These are phyloP conservation scores for Calidris pugnax DNA, from an alignment of 2,113 vertebrate species.

Conservation along the genomic window DNA sequence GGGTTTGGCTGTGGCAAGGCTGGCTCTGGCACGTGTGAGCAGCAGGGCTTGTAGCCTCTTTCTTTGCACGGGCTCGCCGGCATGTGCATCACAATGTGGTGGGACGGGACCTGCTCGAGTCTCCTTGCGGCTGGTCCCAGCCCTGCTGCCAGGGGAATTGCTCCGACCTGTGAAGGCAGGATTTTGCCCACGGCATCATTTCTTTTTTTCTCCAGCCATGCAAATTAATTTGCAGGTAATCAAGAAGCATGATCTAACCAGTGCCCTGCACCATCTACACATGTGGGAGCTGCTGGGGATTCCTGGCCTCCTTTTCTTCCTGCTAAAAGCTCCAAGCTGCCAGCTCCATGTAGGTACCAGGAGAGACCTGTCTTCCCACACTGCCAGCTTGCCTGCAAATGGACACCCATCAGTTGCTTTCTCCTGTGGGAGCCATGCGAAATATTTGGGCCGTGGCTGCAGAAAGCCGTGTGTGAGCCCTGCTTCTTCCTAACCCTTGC, in stretches of 20 bases:
- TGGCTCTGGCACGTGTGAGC: background rate
- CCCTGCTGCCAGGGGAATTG: background rate
- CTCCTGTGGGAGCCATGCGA: background rate
- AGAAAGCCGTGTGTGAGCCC: background rate
- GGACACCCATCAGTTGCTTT: background rate
- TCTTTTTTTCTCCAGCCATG: background rate
- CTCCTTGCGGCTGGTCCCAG: background rate
- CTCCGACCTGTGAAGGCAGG: conserved; percentile 21
- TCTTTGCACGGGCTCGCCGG: background rate
- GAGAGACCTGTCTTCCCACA: fast-evolving
- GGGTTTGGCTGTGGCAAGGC: background rate
- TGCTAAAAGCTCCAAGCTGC: background rate
- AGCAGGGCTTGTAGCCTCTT: background rate
- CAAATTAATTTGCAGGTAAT: conserved; percentile 20
- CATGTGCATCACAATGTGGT: background rate
- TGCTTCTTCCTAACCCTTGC: background rate
- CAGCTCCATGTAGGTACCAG: background rate
- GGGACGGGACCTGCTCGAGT: background rate
- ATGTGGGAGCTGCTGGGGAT: background rate
- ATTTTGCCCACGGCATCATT: background rate
- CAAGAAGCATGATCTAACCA: background rate
- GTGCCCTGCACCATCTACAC: background rate
- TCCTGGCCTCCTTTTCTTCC: background rate
- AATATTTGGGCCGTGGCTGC: background rate
- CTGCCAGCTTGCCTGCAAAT: background rate